Evolutionary conservation across 2,888 invertebrate species (phyloP).

Genomic region (Adelphocoris suturalis): DNA sequence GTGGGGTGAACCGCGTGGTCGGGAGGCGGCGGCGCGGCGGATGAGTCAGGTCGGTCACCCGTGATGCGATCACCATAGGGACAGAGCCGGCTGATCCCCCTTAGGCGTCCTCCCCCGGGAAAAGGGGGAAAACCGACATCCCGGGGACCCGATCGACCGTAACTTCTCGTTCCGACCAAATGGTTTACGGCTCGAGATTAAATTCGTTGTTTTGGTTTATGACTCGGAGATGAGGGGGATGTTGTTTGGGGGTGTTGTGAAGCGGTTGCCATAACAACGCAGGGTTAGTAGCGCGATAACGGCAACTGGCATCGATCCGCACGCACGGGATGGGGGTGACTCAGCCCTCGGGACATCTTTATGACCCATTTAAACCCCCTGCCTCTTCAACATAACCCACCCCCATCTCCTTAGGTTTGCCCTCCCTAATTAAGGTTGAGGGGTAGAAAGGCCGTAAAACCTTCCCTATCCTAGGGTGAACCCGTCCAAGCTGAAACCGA

Average conservation of each 20-base stretch:
- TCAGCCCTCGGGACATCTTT: conserved; percentile 65
- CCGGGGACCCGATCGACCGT: conserved; percentile 43
- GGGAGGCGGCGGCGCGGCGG: too few relatives aligned
- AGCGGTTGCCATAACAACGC: conserved; percentile 63
- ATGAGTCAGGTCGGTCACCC: conserved; percentile 13
- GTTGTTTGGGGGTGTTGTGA: conserved; percentile 51
- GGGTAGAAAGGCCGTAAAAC: conserved; percentile 59
- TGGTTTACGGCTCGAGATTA: conserved; percentile 52
- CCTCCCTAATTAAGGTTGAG: conserved; percentile 62
- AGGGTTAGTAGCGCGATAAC: conserved; percentile 68
- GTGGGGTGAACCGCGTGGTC: neutral
- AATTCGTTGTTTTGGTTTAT: conserved; percentile 66
- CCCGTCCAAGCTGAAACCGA: conserved; percentile 34
- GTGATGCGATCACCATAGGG: conserved; percentile 47
- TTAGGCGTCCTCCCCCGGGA: neutral
- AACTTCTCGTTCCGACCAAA: conserved; percentile 57
- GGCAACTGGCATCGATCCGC: conserved; percentile 63
- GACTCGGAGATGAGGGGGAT: conserved; percentile 35
- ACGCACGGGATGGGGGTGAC: conserved; percentile 62
- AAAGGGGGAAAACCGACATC: conserved; percentile 29
- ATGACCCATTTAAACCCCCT: conserved; percentile 65
- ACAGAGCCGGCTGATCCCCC: neutral
- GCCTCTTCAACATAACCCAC: conserved; percentile 23
- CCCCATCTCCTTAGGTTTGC: conserved; percentile 46
- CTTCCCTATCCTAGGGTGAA: conserved; percentile 20